Evolutionary conservation across 2,113 vertebrate species (phyloP), one percentile per base, ranked within the genome.

Genomic region (Penelope pileata): DNA sequence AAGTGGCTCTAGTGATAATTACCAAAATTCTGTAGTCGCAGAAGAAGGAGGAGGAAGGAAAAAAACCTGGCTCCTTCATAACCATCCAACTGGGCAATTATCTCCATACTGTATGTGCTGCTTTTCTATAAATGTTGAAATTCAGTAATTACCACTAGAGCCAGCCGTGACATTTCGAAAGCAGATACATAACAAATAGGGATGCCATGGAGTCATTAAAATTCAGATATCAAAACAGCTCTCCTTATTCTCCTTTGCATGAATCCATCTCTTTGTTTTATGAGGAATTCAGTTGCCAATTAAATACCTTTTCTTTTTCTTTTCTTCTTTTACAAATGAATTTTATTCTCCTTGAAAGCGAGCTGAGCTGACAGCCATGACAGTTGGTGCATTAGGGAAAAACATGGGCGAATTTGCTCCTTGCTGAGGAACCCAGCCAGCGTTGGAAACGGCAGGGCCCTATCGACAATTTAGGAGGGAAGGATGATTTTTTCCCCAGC

Each of bases 121-220:
- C 95, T 97, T 96, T 93, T 84, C 90, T 97, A 91, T 94, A 97
- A 97, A 97, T 89, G 91, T 95, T 98, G 94, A 96, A 94, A 96
- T 96, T 96, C 96, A 96, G 78, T 97, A 98, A 97, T 98, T 97
- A 98, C 97, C 88, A 79, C 91, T 64, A 90, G 96, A 98, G 96
- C 83, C 86, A 91, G 91, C 94, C 91, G 82, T 96, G 95, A 94
- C 97, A 96, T 97, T 97, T 98, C 30, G 30, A 94, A 97, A 97
- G 95, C 83, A 96, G 97, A 98, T 95, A 93, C 93, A 86, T 95
- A 97, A 97, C 96, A 96, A 97, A 96, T 77, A 95, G 96, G 87
- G 93, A 97, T 96, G 96, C 97, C 91, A 93, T 63, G 95, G 95
- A 88, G 88, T 97, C 97, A 97, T 98, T 98, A 97, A 97, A 95